Evolutionary conservation across 2,113 vertebrate genomes (phyloP).

Genomic region (Microcebus murinus): DNA sequence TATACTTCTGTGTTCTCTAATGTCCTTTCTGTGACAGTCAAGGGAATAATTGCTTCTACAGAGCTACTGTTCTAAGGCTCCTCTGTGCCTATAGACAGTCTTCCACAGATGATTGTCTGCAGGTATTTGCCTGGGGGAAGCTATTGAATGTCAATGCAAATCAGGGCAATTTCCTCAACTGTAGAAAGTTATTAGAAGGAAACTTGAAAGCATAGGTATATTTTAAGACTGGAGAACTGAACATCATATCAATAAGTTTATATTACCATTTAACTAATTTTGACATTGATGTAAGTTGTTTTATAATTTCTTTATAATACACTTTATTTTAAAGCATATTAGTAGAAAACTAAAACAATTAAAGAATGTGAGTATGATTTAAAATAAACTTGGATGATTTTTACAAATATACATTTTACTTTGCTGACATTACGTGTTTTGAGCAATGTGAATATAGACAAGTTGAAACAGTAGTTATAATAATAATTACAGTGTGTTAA

Average conservation of each 20-base stretch:
- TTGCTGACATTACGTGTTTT: not conserved
- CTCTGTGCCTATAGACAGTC: slow-evolving; percentile 48
- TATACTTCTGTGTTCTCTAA: slow-evolving; percentile 48
- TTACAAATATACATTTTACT: not conserved
- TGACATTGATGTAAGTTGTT: slow-evolving; percentile 19
- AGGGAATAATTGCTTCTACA: slow-evolving; percentile 59
- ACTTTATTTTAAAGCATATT: not conserved
- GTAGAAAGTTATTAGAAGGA: slow-evolving; percentile 57
- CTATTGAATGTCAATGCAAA: slow-evolving; percentile 74
- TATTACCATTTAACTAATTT: slow-evolving; percentile 28
- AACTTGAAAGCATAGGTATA: slow-evolving; percentile 64
- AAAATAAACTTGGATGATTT: not conserved
- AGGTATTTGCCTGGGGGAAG: slow-evolving; percentile 67
- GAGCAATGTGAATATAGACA: not conserved
- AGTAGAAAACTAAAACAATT: not conserved
- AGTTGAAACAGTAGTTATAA: slow-evolving; percentile 23
- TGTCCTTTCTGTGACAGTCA: slow-evolving; percentile 41
- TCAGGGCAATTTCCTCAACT: slow-evolving; percentile 64
- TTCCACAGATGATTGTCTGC: slow-evolving; percentile 63
- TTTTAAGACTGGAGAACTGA: slow-evolving; percentile 68
- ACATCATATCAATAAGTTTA: slow-evolving; percentile 42
- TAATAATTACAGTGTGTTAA: not conserved
- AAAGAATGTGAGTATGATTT: not conserved
- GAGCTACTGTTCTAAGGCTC: slow-evolving; percentile 29
- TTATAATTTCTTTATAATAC: not conserved